phyloP scores from a whole-genome alignment of 2,113 vertebrate species.

The Mystacornis crossleyi region DNA sequence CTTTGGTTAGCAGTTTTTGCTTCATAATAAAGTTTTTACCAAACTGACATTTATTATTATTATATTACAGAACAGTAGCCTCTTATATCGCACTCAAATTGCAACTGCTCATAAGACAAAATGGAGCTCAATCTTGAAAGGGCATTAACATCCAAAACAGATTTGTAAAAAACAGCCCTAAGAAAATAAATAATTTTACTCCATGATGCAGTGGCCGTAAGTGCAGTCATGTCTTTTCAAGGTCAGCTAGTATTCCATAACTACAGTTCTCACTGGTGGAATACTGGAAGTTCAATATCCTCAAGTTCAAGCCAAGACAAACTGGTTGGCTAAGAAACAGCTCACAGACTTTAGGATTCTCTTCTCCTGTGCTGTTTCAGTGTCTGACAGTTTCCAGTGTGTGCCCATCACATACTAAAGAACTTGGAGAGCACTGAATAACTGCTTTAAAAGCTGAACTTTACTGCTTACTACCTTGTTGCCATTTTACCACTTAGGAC shows the following conservation, averaged over 20 bases:
- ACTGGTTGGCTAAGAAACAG: not conserved
- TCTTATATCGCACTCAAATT: not conserved
- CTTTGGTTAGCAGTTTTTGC: constrained; percentile 28
- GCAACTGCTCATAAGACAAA: constrained; percentile 8
- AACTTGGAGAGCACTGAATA: not conserved
- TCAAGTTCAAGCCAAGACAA: not conserved
- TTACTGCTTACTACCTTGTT: not conserved
- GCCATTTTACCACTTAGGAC: not conserved
- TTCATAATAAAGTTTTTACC: not conserved
- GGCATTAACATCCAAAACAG: not conserved
- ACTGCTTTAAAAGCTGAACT: not conserved
- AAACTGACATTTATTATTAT: constrained; percentile 63
- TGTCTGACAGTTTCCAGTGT: not conserved
- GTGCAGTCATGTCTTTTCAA: constrained; percentile 1
- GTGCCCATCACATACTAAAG: not conserved
- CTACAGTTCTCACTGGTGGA: not conserved
- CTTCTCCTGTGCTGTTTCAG: not conserved
- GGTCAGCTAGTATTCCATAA: not conserved
- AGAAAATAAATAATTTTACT: constrained; percentile 8
- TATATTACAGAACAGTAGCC: constrained; percentile 59
- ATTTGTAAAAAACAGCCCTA: not conserved
- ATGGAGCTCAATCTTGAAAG: not conserved
- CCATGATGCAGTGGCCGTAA: not conserved
- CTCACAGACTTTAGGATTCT: not conserved
- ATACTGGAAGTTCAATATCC: not conserved